A percentile compares a stretch with the other conserved stretches of the same genome.
Evolutionary conservation across 1,140 invertebrate species (phyloP).

Genomic region (Microvelia longipes): DNA sequence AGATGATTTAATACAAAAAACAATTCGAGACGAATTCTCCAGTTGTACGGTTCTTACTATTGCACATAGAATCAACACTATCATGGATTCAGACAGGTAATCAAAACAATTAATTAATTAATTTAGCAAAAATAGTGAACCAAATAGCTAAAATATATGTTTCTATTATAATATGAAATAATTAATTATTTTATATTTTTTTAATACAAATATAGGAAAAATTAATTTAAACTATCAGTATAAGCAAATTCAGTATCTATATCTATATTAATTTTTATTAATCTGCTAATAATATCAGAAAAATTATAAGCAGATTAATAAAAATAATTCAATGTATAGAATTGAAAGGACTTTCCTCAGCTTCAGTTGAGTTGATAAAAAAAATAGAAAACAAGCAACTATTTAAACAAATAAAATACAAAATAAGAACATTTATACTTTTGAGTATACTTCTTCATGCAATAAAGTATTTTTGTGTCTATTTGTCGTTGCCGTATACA

Average conservation of each 20-base stretch:
- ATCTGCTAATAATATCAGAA: background rate
- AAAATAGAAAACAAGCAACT: no score
- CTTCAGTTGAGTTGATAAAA: no score
- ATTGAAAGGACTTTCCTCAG: no score
- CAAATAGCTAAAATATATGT: no score
- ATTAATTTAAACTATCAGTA: background rate
- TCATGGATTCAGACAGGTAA: slow-evolving; percentile 71
- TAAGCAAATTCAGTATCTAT: background rate
- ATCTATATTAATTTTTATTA: background rate
- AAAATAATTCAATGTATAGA: no score
- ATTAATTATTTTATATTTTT: background rate
- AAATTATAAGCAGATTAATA: no score
- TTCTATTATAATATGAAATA: background rate
- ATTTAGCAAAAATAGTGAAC: no score
- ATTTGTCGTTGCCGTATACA: no score
- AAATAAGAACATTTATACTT: no score
- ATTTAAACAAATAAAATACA: no score
- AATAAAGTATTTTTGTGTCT: no score
- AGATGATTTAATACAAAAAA: slow-evolving; percentile 77
- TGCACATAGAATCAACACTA: slow-evolving; percentile 86
- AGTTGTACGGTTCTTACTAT: slow-evolving; percentile 86
- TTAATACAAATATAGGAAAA: background rate
- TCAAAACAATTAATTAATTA: slow-evolving; percentile 4
- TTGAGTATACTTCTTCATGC: no score
- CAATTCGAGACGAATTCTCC: slow-evolving; percentile 73